Conservation (phyloP, 92 coral and sea anemone species). For the Epizoanthus scotinus region DNA sequence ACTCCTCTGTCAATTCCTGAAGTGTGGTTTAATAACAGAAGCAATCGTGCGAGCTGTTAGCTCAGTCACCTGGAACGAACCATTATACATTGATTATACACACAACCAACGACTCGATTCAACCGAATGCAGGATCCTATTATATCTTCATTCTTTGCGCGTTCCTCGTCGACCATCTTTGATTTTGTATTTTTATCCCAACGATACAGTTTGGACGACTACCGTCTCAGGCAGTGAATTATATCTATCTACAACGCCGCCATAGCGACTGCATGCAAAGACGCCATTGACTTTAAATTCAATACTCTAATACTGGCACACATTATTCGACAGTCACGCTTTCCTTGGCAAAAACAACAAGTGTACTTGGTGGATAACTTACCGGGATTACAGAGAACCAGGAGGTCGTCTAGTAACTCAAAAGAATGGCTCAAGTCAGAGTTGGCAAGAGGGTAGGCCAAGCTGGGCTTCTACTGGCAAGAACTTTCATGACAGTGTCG, state of each 20-base stretch:
- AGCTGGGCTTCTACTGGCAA: not conserved
- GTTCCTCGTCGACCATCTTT: not conserved
- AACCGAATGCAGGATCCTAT: not conserved
- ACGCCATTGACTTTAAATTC: not conserved
- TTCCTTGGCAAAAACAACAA: not conserved
- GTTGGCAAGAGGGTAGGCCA: not conserved
- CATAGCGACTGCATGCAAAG: no score
- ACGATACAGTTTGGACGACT: not conserved
- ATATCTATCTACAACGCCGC: not conserved
- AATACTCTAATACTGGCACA: no score
- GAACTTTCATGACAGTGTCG: not conserved
- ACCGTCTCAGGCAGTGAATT: not conserved
- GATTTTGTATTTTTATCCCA: no score
- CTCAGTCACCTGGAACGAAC: conserved; percentile 17
- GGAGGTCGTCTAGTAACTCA: not conserved
- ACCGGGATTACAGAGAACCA: not conserved
- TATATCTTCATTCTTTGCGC: not conserved
- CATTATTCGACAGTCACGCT: no score
- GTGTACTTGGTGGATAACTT: not conserved
- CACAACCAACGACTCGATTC: not conserved
- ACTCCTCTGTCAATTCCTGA: no score
- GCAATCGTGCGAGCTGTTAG: not conserved
- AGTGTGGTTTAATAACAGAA: no score
- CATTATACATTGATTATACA: no score
- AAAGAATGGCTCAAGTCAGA: conserved; percentile 7